Conservation (phyloP, 2,888 invertebrate genomes). For the Tiliacea citrago region DNA sequence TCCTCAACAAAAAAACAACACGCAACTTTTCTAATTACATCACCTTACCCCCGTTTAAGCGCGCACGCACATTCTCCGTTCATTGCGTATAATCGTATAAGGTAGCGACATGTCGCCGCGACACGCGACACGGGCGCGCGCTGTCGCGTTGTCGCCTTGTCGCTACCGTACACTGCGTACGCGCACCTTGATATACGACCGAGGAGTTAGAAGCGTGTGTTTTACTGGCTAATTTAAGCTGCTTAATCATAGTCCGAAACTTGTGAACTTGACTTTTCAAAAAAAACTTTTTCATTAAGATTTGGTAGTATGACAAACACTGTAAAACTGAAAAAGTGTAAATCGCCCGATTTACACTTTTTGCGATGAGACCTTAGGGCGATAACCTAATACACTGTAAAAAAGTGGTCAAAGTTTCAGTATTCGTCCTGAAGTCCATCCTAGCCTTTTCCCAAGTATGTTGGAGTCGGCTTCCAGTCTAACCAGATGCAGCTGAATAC, state of each 20-base stretch:
- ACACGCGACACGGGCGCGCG: slow-evolving; percentile 71
- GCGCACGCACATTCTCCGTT: slow-evolving; percentile 69
- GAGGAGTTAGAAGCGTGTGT: slow-evolving; percentile 28
- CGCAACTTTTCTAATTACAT: slow-evolving; percentile 70
- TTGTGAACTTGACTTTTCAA: not conserved
- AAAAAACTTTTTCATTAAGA: not conserved
- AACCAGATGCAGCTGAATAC: too few relatives aligned
- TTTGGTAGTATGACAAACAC: not conserved
- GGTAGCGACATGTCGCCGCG: slow-evolving; percentile 76
- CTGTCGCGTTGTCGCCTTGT: slow-evolving; percentile 61
- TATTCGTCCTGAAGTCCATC: not conserved
- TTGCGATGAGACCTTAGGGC: too few relatives aligned
- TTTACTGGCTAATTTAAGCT: slow-evolving; percentile 28
- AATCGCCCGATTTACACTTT: too few relatives aligned
- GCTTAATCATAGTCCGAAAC: not conserved
- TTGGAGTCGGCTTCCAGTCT: too few relatives aligned
- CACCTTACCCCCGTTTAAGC: slow-evolving; percentile 67
- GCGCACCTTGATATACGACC: slow-evolving; percentile 61
- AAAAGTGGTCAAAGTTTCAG: not conserved
- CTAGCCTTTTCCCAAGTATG: too few relatives aligned
- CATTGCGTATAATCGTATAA: slow-evolving; percentile 82
- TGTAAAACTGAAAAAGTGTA: too few relatives aligned
- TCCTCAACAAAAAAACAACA: slow-evolving; percentile 39
- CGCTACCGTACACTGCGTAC: slow-evolving; percentile 66
- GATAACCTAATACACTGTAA: not conserved